Base-by-base conservation (phyloP, 2,888 invertebrate species). In the Amblyteles armatorius region DNA sequence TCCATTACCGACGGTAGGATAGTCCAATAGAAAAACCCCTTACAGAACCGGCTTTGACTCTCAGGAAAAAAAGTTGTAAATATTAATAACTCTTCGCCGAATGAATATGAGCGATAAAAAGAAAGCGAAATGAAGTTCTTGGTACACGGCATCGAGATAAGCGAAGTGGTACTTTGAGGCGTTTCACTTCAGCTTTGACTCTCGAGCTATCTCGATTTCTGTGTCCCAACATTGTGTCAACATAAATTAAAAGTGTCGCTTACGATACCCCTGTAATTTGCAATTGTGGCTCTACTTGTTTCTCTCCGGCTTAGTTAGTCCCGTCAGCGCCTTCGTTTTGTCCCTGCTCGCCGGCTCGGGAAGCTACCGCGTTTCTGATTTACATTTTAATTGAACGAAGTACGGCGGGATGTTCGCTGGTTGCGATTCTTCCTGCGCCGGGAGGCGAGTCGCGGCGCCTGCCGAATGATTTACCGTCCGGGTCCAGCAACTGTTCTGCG, bases 381-480 rank as follows among this genome's bases (percentile, higher is more conserved):
- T 92, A 92, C 92, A 92, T 92, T 92, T 93, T 91, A 92, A 93
- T 93, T 90, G 90, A 89, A 90, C 88, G 89, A 89, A 90, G 88
- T 87, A 88, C 88, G 87, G 87, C 81, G 36, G 26, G 60, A 16
- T 48, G 60, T 57, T 11, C 71, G 76, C 29, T 77, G 72, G 40
- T 36, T 19, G 50, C 63, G 57, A 29, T 63, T 44, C 36, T 26
- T n/a, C 26, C 40, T 26, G n/a, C n/a, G 26, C 36, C 57, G 50
- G 7, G 50, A 57, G 60, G 29, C 29, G 26, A 33, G 44, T 29
- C 3, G 44, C 78, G 69, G 67, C 83, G 63, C 76, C 65, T 52
- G 71, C 11, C 13, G 36, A 72, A 74, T 89, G 90, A 91, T 91
- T 90, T 88, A 91, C 85, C 76, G 65, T 67, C 40, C 26, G 40